Percentiles rank a stretch among this genome's conserved stretches.
Evolutionary conservation across 2,113 vertebrate species (phyloP).

Genomic region (Eidolon helvum): DNA sequence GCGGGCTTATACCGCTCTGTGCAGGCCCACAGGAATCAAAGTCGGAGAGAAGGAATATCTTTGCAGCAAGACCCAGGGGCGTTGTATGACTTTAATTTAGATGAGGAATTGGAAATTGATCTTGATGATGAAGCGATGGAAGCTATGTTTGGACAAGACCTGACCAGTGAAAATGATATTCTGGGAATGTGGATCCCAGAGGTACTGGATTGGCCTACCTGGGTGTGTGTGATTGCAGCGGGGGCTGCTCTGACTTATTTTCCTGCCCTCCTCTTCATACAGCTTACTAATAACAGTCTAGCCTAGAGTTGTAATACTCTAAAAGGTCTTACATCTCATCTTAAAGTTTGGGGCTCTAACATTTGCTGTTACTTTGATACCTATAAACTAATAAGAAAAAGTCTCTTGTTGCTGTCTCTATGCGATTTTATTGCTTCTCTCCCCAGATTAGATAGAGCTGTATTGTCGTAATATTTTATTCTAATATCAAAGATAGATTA

Average conservation of each 20-base stretch:
- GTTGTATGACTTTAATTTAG: constrained; percentile 97
- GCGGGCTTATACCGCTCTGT: constrained; percentile 97
- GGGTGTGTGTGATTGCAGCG: constrained; percentile 99
- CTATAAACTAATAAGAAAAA: constrained; percentile 34
- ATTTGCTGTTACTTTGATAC: constrained; percentile 17
- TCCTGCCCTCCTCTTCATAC: constrained; percentile 72
- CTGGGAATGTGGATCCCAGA: constrained; percentile 99
- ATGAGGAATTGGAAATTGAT: constrained; percentile 98
- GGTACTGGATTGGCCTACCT: constrained; percentile 99
- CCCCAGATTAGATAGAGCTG: constrained; percentile 18
- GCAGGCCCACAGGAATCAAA: constrained; percentile 96
- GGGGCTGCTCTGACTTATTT: constrained; percentile 87
- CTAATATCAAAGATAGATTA: constrained; percentile 25
- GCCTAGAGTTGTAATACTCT: constrained; percentile 11
- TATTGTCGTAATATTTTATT: not conserved
- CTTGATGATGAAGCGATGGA: constrained; percentile 99
- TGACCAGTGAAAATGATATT: constrained; percentile 97
- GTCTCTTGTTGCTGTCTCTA: constrained; percentile 49
- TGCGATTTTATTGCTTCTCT: constrained; percentile 62
- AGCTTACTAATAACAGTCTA: constrained; percentile 55
- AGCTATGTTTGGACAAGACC: constrained; percentile 98
- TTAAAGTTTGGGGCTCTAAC: constrained; percentile 41
- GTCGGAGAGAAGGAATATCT: constrained; percentile 91
- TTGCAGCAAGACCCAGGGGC: constrained; percentile 93
- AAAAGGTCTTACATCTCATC: constrained; percentile 17